phyloP scores from a whole-genome alignment of 2,113 vertebrate genomes.

The Gymnarchus niloticus region DNA sequence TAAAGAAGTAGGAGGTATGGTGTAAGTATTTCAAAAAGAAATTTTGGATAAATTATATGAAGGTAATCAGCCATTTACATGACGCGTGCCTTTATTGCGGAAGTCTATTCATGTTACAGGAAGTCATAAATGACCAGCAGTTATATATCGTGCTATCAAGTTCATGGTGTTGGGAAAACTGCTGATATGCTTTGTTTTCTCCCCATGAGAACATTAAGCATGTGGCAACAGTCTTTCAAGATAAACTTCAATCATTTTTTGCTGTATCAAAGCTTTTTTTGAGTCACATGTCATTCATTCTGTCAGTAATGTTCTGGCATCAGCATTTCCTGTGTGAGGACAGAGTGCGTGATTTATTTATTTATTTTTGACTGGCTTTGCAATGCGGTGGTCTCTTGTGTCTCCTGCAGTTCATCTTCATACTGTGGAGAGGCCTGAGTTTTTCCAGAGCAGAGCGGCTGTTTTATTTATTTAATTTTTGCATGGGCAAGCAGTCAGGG shows the following conservation, averaged over 20 bases:
- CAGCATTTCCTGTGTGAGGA: not conserved
- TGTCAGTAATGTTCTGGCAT: not conserved
- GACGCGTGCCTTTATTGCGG: too few species aligned
- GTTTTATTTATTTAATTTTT: too few species aligned
- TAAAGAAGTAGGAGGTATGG: not conserved
- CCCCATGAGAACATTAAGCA: not conserved
- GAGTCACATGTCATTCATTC: not conserved
- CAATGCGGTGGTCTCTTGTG: not conserved
- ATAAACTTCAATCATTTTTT: not conserved
- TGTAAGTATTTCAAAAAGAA: not conserved
- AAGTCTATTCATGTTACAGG: not conserved
- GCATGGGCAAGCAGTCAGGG: not conserved
- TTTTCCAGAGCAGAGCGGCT: too few species aligned
- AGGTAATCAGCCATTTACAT: not conserved
- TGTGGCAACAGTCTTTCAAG: not conserved
- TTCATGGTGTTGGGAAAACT: not conserved
- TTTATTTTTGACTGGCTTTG: not conserved
- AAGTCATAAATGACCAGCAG: not conserved
- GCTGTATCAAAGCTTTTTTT: conserved; percentile 11
- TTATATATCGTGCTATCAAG: not conserved
- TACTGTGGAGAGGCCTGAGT: too few species aligned
- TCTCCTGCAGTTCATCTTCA: not conserved
- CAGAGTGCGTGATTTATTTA: not conserved
- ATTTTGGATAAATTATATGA: not conserved
- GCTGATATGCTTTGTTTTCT: not conserved